Conservation (phyloP, 2,113 vertebrate species). For the Strix aluco region DNA sequence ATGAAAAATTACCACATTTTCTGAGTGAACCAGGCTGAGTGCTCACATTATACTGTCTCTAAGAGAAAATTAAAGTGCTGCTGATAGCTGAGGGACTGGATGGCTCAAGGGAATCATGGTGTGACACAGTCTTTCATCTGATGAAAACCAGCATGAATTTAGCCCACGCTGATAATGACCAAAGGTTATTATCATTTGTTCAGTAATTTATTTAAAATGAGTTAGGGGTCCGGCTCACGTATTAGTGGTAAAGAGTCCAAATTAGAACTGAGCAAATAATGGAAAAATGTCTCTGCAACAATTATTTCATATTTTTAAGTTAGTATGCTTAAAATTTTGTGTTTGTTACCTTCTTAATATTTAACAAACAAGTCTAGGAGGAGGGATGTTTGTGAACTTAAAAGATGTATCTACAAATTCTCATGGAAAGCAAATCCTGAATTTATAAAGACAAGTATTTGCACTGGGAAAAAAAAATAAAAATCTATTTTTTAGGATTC, state of each 20-base stretch:
- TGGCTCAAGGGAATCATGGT: slow-evolving; percentile 63
- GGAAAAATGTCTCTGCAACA: background rate
- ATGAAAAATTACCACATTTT: slow-evolving; percentile 66
- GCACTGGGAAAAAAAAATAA: background rate
- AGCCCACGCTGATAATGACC: slow-evolving; percentile 53
- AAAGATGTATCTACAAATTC: background rate
- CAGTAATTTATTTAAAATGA: slow-evolving; percentile 64
- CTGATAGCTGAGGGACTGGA: slow-evolving; percentile 60
- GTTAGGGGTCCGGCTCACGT: slow-evolving; percentile 38
- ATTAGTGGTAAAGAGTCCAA: slow-evolving; percentile 25
- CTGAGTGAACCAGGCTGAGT: slow-evolving; percentile 55
- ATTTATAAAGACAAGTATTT: slow-evolving; percentile 16
- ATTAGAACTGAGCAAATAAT: slow-evolving; percentile 39
- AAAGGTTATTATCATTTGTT: slow-evolving; percentile 66
- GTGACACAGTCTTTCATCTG: slow-evolving; percentile 68
- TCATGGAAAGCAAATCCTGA: background rate
- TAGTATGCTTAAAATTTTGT: background rate
- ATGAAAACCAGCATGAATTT: slow-evolving; percentile 68
- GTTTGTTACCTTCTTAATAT: slow-evolving; percentile 10
- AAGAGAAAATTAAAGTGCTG: slow-evolving; percentile 70
- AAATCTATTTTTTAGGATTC: background rate
- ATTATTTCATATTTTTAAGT: background rate
- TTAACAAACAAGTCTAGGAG: background rate
- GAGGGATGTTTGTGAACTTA: background rate
- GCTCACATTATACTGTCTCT: slow-evolving; percentile 63